These are phyloP conservation scores for Cephus pulcher DNA, from an alignment of 2,888 invertebrate species.

Conservation along the genomic window DNA sequence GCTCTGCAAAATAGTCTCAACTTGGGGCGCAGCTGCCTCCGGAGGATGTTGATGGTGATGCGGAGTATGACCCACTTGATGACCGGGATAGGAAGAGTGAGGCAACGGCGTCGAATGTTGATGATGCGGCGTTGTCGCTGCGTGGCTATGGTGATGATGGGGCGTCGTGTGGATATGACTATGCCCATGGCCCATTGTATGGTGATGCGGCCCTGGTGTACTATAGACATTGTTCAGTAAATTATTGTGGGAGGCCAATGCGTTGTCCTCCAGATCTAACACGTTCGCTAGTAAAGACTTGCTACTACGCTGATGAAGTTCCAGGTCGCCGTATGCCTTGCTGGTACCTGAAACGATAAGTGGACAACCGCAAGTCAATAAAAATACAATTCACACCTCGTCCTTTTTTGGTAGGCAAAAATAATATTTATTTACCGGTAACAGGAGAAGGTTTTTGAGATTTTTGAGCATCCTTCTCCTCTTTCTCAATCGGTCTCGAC, in stretches of 20 bases:
- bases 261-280: slow-evolving; percentile 96
- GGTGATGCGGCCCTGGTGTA: slow-evolving; percentile 64
- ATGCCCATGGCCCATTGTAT: slow-evolving; percentile 59
- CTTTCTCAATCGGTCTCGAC: slow-evolving; percentile 77
- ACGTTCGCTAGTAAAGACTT: slow-evolving; percentile 96
- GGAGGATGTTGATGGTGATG: slow-evolving; percentile 66
- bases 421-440: slow-evolving; percentile 47
- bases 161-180: slow-evolving; percentile 63
- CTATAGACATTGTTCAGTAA: slow-evolving; percentile 64
- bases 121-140: slow-evolving; percentile 60
- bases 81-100: slow-evolving; percentile 53
- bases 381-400: neutral
- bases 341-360: slow-evolving; percentile 73
- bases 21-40: slow-evolving; percentile 80
- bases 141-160: slow-evolving; percentile 63
- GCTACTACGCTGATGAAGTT: slow-evolving; percentile 91
- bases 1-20: slow-evolving; percentile 81
- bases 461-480: slow-evolving; percentile 61
- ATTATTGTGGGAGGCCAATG: slow-evolving; percentile 63
- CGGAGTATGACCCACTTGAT: slow-evolving; percentile 61
- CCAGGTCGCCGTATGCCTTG: slow-evolving; percentile 82
- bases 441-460: slow-evolving; percentile 65
- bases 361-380: neutral
- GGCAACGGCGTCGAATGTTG: slow-evolving; percentile 58
- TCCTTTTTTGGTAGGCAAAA: neutral